phyloP scores from a whole-genome alignment of 2,888 invertebrate genomes.

The Theristus sp. region DNA sequence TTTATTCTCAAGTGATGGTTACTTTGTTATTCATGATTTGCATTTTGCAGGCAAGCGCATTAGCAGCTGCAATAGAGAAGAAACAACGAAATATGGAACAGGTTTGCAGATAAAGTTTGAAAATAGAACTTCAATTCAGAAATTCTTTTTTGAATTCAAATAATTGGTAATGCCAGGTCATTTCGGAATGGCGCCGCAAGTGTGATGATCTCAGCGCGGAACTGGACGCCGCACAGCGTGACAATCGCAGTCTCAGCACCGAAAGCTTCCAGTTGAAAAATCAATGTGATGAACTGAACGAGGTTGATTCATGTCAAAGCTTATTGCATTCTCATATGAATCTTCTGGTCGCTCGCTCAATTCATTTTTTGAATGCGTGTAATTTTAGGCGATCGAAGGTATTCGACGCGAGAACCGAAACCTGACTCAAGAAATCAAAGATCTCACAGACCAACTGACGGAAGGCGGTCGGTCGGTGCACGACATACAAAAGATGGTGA shows the following conservation, averaged over 20 bases:
- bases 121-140: too few species aligned
- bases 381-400: slow-evolving; percentile 48
- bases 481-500: slow-evolving; percentile 96
- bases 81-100: slow-evolving; percentile 55
- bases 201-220: slow-evolving; percentile 86
- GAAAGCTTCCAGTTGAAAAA: slow-evolving; percentile 95
- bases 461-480: slow-evolving; percentile 97
- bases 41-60: slow-evolving; percentile 19
- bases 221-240: slow-evolving; percentile 94
- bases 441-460: slow-evolving; percentile 94
- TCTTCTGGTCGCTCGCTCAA: too few species aligned
- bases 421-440: slow-evolving; percentile 95
- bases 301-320: too few species aligned
- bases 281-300: slow-evolving; percentile 24
- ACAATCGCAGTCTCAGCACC: slow-evolving; percentile 97
- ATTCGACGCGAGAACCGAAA: slow-evolving; percentile 99
- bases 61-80: slow-evolving; percentile 80
- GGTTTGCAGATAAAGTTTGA: too few species aligned
- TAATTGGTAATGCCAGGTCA: too few species aligned
- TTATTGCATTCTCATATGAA: too few species aligned
- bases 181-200: slow-evolving; percentile 97
- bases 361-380: too few species aligned
- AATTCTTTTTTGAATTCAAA: too few species aligned
- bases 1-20: too few species aligned
- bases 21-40: too few species aligned